These are phyloP conservation scores for Pimpla rufipes DNA, from an alignment of 2,888 invertebrate genomes.

Conservation along the genomic window DNA sequence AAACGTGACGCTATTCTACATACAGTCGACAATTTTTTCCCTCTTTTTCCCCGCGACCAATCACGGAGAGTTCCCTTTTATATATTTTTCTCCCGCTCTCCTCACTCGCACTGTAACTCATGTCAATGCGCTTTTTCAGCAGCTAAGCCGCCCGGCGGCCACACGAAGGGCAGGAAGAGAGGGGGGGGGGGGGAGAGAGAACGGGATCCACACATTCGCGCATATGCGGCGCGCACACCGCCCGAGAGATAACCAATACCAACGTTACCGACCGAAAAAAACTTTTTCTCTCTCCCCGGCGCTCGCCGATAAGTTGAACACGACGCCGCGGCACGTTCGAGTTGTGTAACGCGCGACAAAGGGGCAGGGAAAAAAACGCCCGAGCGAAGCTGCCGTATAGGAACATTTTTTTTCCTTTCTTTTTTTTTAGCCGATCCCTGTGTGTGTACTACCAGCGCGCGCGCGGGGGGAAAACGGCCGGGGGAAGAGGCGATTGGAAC, in stretches of 20 bases:
- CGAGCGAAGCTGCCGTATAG: background rate
- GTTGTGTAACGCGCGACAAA: conserved; percentile 15
- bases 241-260: conserved; percentile 28
- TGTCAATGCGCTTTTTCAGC: conserved; percentile 35
- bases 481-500: conserved; percentile 9
- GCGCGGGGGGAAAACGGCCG: background rate
- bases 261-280: conserved; percentile 27
- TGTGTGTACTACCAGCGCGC: background rate
- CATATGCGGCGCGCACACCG: background rate
- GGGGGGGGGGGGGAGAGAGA: too few species aligned
- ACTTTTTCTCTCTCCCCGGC: background rate
- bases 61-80: conserved; percentile 29
- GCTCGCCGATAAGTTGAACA: conserved; percentile 21
- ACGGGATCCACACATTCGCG: too few species aligned
- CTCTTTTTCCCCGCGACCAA: conserved; percentile 22
- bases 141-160: background rate
- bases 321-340: conserved; percentile 19
- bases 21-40: conserved; percentile 12
- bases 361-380: conserved; percentile 3
- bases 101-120: conserved; percentile 5
- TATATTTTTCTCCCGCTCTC: conserved; percentile 9
- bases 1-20: conserved; percentile 17
- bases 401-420: conserved; percentile 7
- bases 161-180: too few species aligned
- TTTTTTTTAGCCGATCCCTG: background rate